These are phyloP conservation scores for Caenorhabditis brenneri DNA, from an alignment of 1,140 invertebrate genomes.

Conservation along the genomic window DNA sequence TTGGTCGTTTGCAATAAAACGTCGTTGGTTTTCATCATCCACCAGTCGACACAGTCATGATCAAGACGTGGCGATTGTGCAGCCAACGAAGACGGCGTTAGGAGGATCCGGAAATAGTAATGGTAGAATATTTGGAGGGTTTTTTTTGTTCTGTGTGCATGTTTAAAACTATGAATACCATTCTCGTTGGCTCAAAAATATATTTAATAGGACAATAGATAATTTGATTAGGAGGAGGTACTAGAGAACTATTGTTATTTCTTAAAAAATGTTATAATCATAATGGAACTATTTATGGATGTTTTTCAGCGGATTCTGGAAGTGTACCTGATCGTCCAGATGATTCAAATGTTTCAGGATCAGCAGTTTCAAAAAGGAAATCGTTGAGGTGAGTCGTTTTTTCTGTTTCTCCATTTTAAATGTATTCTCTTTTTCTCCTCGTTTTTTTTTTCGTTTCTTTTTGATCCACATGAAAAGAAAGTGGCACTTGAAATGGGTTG, in stretches of 20 bases:
- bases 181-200: not conserved
- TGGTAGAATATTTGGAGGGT: not conserved
- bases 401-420: not conserved
- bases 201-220: not conserved
- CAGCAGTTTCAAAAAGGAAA: slow-evolving; percentile 52
- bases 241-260: no score
- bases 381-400: slow-evolving; percentile 50
- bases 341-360: slow-evolving; percentile 20
- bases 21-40: slow-evolving; percentile 53
- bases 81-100: not conserved
- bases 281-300: not conserved
- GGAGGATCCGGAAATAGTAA: slow-evolving; percentile 2
- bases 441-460: not conserved
- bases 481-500: slow-evolving; percentile 8
- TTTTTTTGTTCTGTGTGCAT: no score
- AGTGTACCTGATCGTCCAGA: slow-evolving; percentile 46
- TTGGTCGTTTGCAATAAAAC: slow-evolving; percentile 56
- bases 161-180: no score
- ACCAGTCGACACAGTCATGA: slow-evolving; percentile 47
- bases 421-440: not conserved
- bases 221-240: no score
- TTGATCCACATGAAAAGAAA: not conserved
- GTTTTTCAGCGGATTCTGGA: slow-evolving; percentile 8
- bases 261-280: no score
- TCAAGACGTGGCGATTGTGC: slow-evolving; percentile 30